These are phyloP conservation scores for Melanargia galathea DNA, from an alignment of 2,888 invertebrate species.

Conservation along the genomic window DNA sequence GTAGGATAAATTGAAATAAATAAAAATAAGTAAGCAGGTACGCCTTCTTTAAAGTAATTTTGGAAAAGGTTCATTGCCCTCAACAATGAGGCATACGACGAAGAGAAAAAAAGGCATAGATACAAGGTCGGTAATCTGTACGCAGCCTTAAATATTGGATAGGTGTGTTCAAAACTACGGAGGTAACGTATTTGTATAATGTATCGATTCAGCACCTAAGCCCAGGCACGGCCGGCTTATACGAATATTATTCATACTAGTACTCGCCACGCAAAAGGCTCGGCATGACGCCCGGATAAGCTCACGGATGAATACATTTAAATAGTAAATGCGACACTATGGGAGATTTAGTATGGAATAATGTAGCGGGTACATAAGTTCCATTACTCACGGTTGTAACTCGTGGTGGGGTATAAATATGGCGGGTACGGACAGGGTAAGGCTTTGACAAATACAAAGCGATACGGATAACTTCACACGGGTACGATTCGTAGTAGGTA, in stretches of 20 bases:
- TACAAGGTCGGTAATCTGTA: no score
- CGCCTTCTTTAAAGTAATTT: no score
- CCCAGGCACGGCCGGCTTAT: slow-evolving; percentile 50
- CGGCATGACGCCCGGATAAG: slow-evolving; percentile 77
- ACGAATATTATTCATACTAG: slow-evolving; percentile 72
- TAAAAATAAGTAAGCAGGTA: no score
- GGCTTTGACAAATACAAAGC: background rate
- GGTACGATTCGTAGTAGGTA: no score
- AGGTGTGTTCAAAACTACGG: background rate
- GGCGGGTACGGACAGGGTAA: slow-evolving; percentile 47
- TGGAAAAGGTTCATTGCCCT: no score
- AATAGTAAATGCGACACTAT: slow-evolving; percentile 79
- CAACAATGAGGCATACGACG: no score
- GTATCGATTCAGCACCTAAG: slow-evolving; percentile 27
- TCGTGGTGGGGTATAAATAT: slow-evolving; percentile 75
- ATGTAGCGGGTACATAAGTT: slow-evolving; percentile 74
- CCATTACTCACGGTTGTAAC: slow-evolving; percentile 76
- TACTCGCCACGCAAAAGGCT: slow-evolving; percentile 67
- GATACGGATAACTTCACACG: no score
- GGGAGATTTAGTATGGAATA: slow-evolving; percentile 75
- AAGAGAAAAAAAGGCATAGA: no score
- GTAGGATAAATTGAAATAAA: no score
- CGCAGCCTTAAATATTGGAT: background rate
- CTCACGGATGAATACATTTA: slow-evolving; percentile 80
- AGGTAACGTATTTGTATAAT: slow-evolving; percentile 20